Base-by-base conservation (phyloP, 2,797 vertebrate genomes). In the Pipistrellus pipistrellus region DNA sequence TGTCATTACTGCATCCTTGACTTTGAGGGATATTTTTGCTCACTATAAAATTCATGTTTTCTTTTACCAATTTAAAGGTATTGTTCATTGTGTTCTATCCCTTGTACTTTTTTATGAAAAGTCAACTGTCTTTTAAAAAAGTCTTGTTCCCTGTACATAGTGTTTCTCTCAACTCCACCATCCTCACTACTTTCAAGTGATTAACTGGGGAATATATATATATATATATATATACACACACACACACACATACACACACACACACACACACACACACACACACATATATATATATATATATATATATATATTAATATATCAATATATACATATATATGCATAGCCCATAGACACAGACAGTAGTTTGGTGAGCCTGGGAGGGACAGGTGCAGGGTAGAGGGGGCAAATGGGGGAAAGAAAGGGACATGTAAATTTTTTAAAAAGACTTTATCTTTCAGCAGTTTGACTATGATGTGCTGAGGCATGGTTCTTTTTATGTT, bases 11-110 rank as follows among this genome's bases (percentile, higher is more conserved):
- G 27, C 76, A 75, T 71, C 35, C 11, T 64, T 76, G 23, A 57
- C 53, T 93, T 88, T 59, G 66, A 90, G 69, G 73, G 38, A 18
- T 57, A 71, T 93, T 82, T 73, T 77, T 81, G 64, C 32, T 30
- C 23, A 21, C 32, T 91, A 53, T 51, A 85, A 32, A 86, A 77
- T 84, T 62, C 23, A 13, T 25, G 38, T 59, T 64, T 51, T 18
- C 46, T 86, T 80, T 64, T 27, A 25, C 68, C 21, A 75, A 44
- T 38, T 62, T 53, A 68, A 51, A 83, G 20, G 4, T 30, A 17
- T 41, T 35, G 9, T 66, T 66, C 15, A 1, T 73, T 53, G 38
- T 80, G 32, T 81, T 87, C 55, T 87, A 35, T 44, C 21, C n/a
- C 66, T 51, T 35, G 55, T 21, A 25, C 4, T 82, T 92, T 93